Evolutionary conservation across 1,140 invertebrate species (phyloP).

Genomic region (Kradibia gibbosae): DNA sequence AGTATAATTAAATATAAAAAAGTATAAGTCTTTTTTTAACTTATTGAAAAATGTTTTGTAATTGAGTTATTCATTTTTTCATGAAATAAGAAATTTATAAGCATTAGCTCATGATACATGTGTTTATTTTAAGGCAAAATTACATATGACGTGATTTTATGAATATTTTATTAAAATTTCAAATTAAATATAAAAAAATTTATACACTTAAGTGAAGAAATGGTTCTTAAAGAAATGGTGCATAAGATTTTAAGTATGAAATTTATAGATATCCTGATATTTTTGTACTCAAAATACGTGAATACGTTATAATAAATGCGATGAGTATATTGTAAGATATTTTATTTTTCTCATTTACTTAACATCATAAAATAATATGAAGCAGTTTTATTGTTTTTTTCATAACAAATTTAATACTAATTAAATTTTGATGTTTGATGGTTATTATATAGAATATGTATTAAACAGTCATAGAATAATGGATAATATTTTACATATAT

Average conservation of each 20-base stretch:
- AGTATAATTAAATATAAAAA: background rate
- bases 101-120: slow-evolving; percentile 17
- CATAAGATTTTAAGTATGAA: slow-evolving; percentile 14
- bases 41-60: slow-evolving; percentile 35
- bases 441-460: too few species aligned
- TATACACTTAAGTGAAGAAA: slow-evolving; percentile 34
- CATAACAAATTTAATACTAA: too few species aligned
- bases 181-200: slow-evolving; percentile 16
- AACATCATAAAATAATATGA: too few species aligned
- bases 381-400: too few species aligned
- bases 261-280: background rate
- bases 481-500: too few species aligned
- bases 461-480: too few species aligned
- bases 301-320: background rate
- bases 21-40: slow-evolving; percentile 7
- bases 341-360: slow-evolving; percentile 22
- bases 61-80: background rate
- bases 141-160: slow-evolving; percentile 13
- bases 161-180: slow-evolving; percentile 38
- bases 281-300: slow-evolving; percentile 20
- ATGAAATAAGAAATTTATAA: slow-evolving; percentile 30
- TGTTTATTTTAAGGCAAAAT: slow-evolving; percentile 6
- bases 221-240: slow-evolving; percentile 17
- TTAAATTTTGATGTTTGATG: too few species aligned
- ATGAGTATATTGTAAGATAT: background rate